phyloP scores from a whole-genome alignment of 2,797 vertebrate species.

The Peromyscus aztecus region DNA sequence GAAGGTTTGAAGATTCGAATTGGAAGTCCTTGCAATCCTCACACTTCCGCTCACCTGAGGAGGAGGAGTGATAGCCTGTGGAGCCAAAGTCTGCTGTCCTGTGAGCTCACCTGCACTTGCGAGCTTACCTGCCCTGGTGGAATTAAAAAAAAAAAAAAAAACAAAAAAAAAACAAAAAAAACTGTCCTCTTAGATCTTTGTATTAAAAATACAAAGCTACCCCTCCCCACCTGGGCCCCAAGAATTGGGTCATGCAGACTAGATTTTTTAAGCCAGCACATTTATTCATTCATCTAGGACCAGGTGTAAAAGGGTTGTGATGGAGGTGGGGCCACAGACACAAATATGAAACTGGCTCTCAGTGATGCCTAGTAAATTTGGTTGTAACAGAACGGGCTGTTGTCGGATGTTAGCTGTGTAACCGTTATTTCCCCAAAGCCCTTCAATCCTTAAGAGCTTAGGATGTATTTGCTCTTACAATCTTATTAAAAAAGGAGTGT shows the following conservation, averaged over 20 bases:
- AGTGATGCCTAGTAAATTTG: background rate
- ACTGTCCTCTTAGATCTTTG: background rate
- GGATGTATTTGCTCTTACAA: background rate
- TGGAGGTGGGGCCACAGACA: background rate
- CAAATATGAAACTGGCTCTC: background rate
- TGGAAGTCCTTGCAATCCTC: accelerated
- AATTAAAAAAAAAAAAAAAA: background rate
- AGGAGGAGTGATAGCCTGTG: slow-evolving; percentile 55
- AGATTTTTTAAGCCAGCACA: background rate
- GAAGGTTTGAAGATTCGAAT: background rate
- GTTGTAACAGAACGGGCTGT: background rate
- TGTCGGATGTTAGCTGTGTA: background rate
- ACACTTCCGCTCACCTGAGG: background rate
- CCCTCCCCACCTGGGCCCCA: too few species aligned
- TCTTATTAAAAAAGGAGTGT: background rate
- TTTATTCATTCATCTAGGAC: background rate
- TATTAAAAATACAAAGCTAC: background rate
- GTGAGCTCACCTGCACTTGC: too few species aligned
- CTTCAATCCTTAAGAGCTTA: background rate
- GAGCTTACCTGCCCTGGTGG: background rate
- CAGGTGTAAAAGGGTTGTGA: background rate
- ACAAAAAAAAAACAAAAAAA: too few species aligned
- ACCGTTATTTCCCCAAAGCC: background rate
- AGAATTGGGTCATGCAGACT: background rate
- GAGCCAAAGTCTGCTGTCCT: background rate